A percentile compares a stretch with the other conserved stretches of the same genome.
Evolutionary conservation across 2,113 vertebrate genomes (phyloP).

Genomic region (Crotalus tigris): DNA sequence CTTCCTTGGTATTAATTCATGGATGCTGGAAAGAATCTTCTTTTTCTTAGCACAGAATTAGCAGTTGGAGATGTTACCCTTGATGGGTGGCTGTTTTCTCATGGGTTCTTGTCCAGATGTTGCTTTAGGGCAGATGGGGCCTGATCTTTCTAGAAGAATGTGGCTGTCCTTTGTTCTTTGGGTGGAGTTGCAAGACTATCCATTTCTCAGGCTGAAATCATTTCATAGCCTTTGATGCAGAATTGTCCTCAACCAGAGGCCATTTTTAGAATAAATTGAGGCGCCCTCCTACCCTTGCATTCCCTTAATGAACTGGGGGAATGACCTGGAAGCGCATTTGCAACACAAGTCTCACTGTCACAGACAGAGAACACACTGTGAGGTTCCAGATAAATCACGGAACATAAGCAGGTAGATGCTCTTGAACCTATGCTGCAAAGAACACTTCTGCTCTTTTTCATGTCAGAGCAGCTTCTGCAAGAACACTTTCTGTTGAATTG

Average conservation of each 20-base stretch:
- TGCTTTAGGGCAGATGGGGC: not conserved
- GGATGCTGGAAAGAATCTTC: not conserved
- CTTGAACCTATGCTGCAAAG: not conserved
- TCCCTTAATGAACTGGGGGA: not conserved
- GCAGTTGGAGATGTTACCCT: not conserved
- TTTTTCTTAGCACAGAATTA: not conserved
- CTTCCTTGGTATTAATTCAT: not conserved
- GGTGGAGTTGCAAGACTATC: constrained; percentile 42
- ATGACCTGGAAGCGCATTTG: not conserved
- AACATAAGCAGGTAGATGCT: not conserved
- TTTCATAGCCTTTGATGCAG: constrained; percentile 45
- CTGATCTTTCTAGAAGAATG: constrained; percentile 41
- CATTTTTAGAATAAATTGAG: not conserved
- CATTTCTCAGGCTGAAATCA: constrained; percentile 50
- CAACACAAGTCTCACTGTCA: no score
- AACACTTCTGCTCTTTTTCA: not conserved
- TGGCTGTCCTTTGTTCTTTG: constrained; percentile 32
- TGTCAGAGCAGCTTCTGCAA: no score
- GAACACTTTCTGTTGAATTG: not conserved
- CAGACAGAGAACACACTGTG: not conserved
- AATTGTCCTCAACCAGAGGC: constrained; percentile 4
- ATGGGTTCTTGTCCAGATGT: not conserved
- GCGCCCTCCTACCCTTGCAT: not conserved
- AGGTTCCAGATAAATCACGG: not conserved
- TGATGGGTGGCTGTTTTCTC: not conserved